Evolutionary conservation across 2,113 vertebrate genomes (phyloP).

Genomic region (Otocyon megalotis): DNA sequence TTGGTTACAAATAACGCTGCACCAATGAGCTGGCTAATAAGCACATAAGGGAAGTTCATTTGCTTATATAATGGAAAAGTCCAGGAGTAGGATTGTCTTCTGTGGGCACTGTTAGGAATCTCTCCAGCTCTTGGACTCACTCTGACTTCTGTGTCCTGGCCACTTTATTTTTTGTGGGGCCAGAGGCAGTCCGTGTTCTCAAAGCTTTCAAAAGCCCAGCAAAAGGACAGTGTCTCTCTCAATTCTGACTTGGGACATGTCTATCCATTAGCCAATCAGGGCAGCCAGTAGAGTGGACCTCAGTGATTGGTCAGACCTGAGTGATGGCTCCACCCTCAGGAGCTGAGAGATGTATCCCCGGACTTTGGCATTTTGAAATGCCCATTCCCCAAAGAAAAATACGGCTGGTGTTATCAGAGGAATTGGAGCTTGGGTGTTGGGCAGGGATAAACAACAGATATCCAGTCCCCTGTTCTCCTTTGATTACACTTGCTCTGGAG

Average conservation of each 20-base stretch:
- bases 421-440: neutral
- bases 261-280: neutral
- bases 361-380: neutral
- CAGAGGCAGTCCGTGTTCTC: neutral
- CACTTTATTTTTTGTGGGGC: neutral
- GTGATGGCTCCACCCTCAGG: neutral
- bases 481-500: neutral
- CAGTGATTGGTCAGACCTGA: neutral
- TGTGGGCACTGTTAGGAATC: neutral
- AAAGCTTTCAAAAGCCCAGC: neutral
- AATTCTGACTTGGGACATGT: neutral
- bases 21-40: neutral
- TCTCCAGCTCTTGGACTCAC: neutral
- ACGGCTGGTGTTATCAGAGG: neutral
- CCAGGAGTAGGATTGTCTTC: neutral
- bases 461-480: neutral
- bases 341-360: neutral
- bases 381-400: neutral
- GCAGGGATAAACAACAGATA: neutral
- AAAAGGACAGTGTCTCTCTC: neutral
- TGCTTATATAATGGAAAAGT: neutral
- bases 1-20: neutral
- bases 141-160: neutral
- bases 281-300: neutral
- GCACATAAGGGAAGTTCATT: neutral